Evolutionary conservation across 2,888 invertebrate species (phyloP).

Genomic region (Omphaloscelis lunosa): DNA sequence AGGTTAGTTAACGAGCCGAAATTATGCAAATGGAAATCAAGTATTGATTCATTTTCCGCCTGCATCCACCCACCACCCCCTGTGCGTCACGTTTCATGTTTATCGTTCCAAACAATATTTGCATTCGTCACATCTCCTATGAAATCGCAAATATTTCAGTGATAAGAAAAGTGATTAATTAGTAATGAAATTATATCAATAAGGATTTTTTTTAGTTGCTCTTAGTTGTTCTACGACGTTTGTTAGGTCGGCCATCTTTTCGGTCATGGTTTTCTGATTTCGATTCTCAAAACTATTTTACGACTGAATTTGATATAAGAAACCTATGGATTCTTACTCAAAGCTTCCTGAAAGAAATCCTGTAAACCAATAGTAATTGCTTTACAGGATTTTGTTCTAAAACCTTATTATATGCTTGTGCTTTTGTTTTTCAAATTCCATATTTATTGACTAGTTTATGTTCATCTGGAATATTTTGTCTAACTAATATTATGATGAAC

Average conservation of each 20-base stretch:
- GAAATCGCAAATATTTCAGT: not conserved
- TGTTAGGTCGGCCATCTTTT: not conserved
- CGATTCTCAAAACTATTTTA: not conserved
- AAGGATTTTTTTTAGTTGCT: not conserved
- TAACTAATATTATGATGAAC: no score
- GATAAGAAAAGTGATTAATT: not conserved
- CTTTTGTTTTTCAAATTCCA: constrained; percentile 1
- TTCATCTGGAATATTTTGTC: no score
- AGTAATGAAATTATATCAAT: no score
- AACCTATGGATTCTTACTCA: not conserved
- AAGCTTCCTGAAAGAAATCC: not conserved
- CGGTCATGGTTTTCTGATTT: not conserved
- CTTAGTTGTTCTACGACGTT: not conserved
- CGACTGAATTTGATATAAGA: not conserved
- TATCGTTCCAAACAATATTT: not conserved
- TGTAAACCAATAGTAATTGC: not conserved
- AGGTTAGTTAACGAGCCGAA: not conserved
- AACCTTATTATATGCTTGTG: not conserved
- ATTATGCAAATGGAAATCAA: not conserved
- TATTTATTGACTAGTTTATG: not conserved
- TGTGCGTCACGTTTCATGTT: no score
- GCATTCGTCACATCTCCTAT: not conserved
- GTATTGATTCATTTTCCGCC: not conserved
- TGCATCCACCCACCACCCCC: not conserved
- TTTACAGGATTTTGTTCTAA: not conserved